These are phyloP conservation scores for Daboia siamensis DNA, from an alignment of 2,113 vertebrate species.

Conservation along the genomic window DNA sequence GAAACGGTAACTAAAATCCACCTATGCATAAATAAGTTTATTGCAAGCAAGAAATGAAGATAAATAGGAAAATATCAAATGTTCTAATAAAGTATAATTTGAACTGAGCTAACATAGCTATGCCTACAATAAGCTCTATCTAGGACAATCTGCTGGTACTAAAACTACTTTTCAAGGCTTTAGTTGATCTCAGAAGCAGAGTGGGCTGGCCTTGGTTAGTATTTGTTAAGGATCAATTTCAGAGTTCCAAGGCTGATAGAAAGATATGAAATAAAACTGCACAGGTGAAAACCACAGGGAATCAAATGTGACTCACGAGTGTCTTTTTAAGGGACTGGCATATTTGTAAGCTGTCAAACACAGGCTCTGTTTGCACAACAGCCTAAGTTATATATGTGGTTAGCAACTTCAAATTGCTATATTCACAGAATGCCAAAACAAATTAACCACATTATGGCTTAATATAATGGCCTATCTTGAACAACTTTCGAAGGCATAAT, in stretches of 20 bases:
- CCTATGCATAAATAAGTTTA: not conserved
- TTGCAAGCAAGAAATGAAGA: not conserved
- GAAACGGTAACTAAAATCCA: not conserved
- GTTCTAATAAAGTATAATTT: not conserved
- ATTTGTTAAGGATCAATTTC: not conserved
- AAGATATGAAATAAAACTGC: not conserved
- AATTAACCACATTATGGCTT: not conserved
- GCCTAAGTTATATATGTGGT: not conserved
- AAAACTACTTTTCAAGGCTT: conserved; percentile 37
- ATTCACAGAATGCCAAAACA: not conserved
- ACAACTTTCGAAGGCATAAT: not conserved
- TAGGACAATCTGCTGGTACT: not conserved
- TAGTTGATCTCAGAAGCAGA: not conserved
- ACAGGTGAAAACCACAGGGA: not conserved
- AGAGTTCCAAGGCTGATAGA: not conserved
- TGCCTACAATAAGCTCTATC: not conserved
- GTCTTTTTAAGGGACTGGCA: not conserved
- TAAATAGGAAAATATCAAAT: not conserved
- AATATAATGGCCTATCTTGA: not conserved
- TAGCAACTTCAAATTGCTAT: not conserved
- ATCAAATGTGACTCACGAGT: conserved; percentile 10
- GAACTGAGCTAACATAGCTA: not conserved
- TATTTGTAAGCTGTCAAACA: conserved; percentile 31
- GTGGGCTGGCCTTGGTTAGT: not conserved
- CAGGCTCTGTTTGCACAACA: conserved; percentile 11